Conservation (phyloP, 2,797 vertebrate genomes). For the Oreortyx pictus region DNA sequence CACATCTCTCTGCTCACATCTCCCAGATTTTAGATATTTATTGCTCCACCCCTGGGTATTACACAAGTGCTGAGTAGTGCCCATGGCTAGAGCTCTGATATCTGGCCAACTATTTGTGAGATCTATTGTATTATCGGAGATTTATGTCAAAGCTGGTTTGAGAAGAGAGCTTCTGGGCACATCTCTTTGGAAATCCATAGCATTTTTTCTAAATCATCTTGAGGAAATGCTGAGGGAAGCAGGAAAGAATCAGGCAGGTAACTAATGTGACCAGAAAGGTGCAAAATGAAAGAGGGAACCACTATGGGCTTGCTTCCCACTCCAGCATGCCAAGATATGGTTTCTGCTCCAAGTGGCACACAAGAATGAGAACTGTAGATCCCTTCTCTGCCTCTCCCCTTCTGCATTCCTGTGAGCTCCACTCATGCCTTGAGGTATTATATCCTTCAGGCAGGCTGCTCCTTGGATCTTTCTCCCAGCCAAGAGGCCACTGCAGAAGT, state of each 20-base stretch:
- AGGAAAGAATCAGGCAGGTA: background rate
- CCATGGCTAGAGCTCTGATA: background rate
- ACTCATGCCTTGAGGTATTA: background rate
- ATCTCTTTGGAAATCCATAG: background rate
- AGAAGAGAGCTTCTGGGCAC: background rate
- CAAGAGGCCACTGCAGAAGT: background rate
- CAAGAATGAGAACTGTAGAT: background rate
- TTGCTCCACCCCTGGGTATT: background rate
- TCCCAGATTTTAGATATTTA: accelerated
- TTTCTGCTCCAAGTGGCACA: background rate
- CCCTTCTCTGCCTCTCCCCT: background rate
- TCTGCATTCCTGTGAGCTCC: background rate
- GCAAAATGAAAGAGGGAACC: background rate
- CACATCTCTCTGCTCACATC: background rate
- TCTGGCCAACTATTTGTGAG: background rate
- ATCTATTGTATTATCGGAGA: background rate
- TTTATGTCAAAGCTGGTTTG: background rate
- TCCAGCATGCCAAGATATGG: accelerated
- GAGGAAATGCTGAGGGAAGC: background rate
- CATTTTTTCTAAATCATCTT: background rate
- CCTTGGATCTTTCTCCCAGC: background rate
- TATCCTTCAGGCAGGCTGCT: background rate
- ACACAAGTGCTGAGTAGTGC: background rate
- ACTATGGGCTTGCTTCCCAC: background rate
- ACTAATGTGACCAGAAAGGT: background rate